These are phyloP conservation scores for Shargacucullia verbasci DNA, from an alignment of 2,888 invertebrate species.

Conservation along the genomic window DNA sequence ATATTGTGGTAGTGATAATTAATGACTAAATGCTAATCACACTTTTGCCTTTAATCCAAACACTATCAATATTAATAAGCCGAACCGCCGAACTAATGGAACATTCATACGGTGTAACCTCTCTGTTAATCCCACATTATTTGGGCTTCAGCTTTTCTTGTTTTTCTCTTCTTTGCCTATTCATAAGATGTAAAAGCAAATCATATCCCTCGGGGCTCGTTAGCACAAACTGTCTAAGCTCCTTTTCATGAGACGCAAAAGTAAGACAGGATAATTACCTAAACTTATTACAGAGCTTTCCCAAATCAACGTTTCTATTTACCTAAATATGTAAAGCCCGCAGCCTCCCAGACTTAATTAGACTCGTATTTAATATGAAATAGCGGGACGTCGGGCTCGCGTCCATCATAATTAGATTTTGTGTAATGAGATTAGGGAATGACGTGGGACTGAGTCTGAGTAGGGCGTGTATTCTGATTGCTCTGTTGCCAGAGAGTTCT, in stretches of 20 bases:
- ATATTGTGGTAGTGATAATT: constrained; percentile 25
- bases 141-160: no score
- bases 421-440: constrained; percentile 68
- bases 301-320: constrained; percentile 31
- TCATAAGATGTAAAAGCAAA: neutral
- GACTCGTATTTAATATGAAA: constrained; percentile 64
- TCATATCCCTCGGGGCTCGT: constrained; percentile 4
- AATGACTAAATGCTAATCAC: constrained; percentile 39
- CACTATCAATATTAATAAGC: constrained; percentile 11
- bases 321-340: constrained; percentile 45
- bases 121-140: no score
- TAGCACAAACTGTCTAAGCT: constrained; percentile 4
- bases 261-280: constrained; percentile 13
- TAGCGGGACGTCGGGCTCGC: constrained; percentile 49
- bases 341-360: constrained; percentile 61
- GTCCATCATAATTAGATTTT: constrained; percentile 74
- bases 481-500: constrained; percentile 25
- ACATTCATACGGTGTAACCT: neutral
- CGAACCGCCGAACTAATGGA: constrained; percentile 9
- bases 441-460: constrained; percentile 46
- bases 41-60: constrained; percentile 21
- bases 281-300: constrained; percentile 21
- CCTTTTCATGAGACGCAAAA: constrained; percentile 1
- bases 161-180: no score
- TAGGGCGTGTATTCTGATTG: constrained; percentile 28